Conservation (phyloP, 2,888 invertebrate species). For the Macrosoma leucophasiata region DNA sequence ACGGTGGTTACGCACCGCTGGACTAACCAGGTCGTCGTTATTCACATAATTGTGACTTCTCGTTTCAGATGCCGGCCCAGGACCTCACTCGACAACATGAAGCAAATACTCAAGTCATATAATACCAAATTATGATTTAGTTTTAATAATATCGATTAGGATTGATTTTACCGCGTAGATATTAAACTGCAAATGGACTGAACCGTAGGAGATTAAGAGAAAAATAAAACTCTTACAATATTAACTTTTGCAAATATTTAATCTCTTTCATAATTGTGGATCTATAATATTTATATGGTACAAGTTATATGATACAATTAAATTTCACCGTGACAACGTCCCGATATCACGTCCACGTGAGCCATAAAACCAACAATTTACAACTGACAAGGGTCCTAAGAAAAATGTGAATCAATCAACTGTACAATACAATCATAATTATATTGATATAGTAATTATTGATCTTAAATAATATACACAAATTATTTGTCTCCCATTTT, state of each 20-base stretch:
- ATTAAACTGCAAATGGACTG: constrained; percentile 41
- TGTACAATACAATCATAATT: constrained; percentile 66
- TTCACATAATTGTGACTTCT: too few species aligned
- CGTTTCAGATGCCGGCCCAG: constrained; percentile 76
- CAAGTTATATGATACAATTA: constrained; percentile 73
- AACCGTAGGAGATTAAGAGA: constrained; percentile 17
- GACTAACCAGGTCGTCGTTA: too few species aligned
- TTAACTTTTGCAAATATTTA: constrained; percentile 77
- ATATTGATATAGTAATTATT: constrained; percentile 52
- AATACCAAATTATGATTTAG: constrained; percentile 43
- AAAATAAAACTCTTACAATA: constrained; percentile 59
- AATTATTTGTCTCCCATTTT: constrained; percentile 70
- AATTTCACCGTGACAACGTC: constrained; percentile 57
- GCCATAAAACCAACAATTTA: constrained; percentile 49
- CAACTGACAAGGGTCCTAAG: constrained; percentile 48
- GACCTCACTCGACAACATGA: constrained; percentile 68
- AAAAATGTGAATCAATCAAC: constrained; percentile 50
- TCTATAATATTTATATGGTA: constrained; percentile 76
- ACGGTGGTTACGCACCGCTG: too few species aligned
- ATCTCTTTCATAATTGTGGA: constrained; percentile 77
- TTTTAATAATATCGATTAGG: constrained; percentile 29
- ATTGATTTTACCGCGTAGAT: constrained; percentile 35
- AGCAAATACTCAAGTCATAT: constrained; percentile 27
- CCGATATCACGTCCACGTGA: constrained; percentile 47
- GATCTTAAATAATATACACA: constrained; percentile 70